These are phyloP conservation scores for Caenorhabditis japonica DNA, from an alignment of 2,888 invertebrate species.

Conservation along the genomic window DNA sequence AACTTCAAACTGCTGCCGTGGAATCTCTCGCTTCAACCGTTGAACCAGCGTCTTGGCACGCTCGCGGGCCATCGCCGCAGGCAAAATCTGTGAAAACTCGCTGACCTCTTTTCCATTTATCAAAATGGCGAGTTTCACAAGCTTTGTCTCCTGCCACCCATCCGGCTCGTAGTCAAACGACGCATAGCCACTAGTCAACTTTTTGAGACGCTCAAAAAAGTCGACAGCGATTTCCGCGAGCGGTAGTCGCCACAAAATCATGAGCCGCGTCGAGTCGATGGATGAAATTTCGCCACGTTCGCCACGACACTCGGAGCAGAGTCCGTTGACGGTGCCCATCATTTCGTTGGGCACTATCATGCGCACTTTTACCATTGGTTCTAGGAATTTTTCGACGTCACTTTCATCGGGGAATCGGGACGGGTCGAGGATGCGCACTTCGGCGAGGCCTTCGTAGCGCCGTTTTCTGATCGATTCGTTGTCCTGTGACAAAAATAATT, in stretches of 20 bases:
- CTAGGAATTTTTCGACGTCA: slow-evolving; percentile 69
- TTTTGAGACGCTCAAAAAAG: slow-evolving; percentile 90
- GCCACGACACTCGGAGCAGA: slow-evolving; percentile 71
- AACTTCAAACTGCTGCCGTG: slow-evolving; percentile 73
- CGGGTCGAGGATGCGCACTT: slow-evolving; percentile 68
- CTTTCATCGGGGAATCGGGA: slow-evolving; percentile 68
- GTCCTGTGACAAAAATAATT: slow-evolving; percentile 46
- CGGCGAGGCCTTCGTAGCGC: slow-evolving; percentile 67
- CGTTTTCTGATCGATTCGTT: slow-evolving; percentile 72
- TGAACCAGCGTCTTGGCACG: slow-evolving; percentile 68
- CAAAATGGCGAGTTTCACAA: slow-evolving; percentile 87
- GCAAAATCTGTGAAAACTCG: slow-evolving; percentile 74
- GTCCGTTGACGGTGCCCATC: slow-evolving; percentile 68
- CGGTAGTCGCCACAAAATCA: slow-evolving; percentile 88
- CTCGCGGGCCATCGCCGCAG: slow-evolving; percentile 64
- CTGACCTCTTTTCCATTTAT: slow-evolving; percentile 82
- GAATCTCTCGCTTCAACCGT: slow-evolving; percentile 71
- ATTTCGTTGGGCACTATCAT: slow-evolving; percentile 72
- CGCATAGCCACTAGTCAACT: slow-evolving; percentile 92
- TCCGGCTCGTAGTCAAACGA: slow-evolving; percentile 91
- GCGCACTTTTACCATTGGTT: slow-evolving; percentile 73
- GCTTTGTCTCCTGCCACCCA: slow-evolving; percentile 85
- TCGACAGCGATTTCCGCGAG: slow-evolving; percentile 93
- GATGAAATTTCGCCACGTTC: slow-evolving; percentile 71
- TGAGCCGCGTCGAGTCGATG: slow-evolving; percentile 85